Base-by-base conservation (phyloP, 1,140 invertebrate genomes). In the Bemisia tabaci region DNA sequence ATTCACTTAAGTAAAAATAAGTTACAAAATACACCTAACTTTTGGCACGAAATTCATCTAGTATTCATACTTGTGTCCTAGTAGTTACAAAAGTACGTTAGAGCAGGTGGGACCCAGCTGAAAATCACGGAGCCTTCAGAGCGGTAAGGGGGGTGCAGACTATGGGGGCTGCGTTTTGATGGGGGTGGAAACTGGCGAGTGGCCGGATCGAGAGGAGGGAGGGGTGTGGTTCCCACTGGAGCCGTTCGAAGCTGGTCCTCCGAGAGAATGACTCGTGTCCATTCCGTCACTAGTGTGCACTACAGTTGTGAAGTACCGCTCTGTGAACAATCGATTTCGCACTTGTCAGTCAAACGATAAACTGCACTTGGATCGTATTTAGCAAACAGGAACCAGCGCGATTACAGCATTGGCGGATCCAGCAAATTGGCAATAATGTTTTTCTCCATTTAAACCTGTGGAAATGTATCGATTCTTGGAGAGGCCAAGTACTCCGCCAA, bases 301-400 rank as follows among this genome's bases (percentile, higher is more conserved):
- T 22, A 75, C 74, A 22, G 71, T 71, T 62, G 68, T 75, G 65
- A 75, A 75, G 62, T 75, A 75, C 62, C 74, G 71, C 67, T 75
- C 74, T 75, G 69, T 39, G 68, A 72, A 66, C n/a, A n/a, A n/a
- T n/a, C n/a, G n/a, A n/a, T n/a, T n/a, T n/a, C n/a, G n/a, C n/a
- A n/a, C n/a, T n/a, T n/a, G n/a, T 67, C 0, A 64, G 59, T 63
- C 39, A 59, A 62, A 66, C 63, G 39, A 64, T 21, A 23, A 1
- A 22, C 60, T 21, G n/a, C n/a, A n/a, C n/a, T n/a, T n/a, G n/a
- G n/a, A n/a, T n/a, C n/a, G n/a, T n/a, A n/a, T n/a, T n/a, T n/a
- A n/a, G n/a, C n/a, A n/a, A n/a, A n/a, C n/a, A n/a, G n/a, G n/a
- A n/a, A n/a, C n/a, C n/a, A n/a, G n/a, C n/a, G n/a, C n/a, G n/a